Conservation (phyloP, 2,797 vertebrate species). For the Thamnophis elegans region DNA sequence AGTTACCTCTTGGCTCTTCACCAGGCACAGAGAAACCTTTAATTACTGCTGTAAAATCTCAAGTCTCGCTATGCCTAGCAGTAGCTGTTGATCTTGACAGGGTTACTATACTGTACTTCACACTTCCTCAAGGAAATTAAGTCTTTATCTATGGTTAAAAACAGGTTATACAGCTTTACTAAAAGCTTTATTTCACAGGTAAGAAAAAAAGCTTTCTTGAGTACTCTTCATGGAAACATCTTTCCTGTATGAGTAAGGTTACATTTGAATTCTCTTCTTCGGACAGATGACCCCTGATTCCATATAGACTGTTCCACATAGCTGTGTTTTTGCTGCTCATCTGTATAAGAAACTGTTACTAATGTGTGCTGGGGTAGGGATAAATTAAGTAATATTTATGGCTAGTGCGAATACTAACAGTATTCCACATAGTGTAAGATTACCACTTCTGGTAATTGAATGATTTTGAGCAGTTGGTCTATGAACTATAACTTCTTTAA, state of each 20-base stretch:
- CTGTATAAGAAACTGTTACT: background rate
- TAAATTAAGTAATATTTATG: background rate
- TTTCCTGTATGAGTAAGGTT: background rate
- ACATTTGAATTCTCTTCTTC: background rate
- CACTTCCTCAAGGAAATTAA: background rate
- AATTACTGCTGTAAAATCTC: conserved; percentile 34
- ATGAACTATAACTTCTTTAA: background rate
- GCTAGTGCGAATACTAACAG: background rate
- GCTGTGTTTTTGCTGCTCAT: background rate
- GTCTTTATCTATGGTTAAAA: conserved; percentile 26
- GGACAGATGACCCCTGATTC: background rate
- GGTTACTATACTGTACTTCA: conserved; percentile 19
- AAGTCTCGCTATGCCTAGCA: background rate
- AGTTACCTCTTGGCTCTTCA: background rate
- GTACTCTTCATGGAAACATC: background rate
- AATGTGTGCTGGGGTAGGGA: background rate
- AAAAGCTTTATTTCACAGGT: background rate
- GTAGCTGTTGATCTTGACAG: conserved; percentile 33
- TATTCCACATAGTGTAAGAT: background rate
- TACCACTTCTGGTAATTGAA: background rate
- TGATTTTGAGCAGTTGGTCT: background rate
- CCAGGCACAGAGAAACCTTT: conserved; percentile 21
- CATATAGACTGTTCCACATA: too few species aligned
- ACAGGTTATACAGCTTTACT: conserved; percentile 8
- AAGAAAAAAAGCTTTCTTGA: background rate